Conservation (phyloP, 2,113 vertebrate genomes). For the Pseudopipra pipra region DNA sequence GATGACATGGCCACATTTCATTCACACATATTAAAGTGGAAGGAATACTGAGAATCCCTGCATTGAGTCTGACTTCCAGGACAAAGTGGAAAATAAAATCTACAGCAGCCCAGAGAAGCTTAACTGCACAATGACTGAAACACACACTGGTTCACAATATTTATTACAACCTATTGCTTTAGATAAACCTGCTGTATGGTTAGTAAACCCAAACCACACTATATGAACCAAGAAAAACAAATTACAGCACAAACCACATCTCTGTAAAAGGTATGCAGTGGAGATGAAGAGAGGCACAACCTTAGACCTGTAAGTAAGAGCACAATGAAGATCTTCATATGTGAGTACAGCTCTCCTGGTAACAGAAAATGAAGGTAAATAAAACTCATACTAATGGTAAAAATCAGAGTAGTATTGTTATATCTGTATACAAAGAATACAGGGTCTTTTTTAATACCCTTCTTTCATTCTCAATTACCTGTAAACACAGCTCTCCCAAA, state of each 20-base stretch:
- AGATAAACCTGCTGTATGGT: slow-evolving; percentile 23
- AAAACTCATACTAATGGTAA: not conserved
- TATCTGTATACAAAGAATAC: slow-evolving; percentile 1
- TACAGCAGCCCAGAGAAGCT: not conserved
- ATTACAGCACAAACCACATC: not conserved
- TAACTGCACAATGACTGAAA: slow-evolving; percentile 21
- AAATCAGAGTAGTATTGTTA: not conserved
- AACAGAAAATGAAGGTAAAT: not conserved
- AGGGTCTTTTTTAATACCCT: slow-evolving; percentile 17
- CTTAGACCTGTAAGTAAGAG: not conserved
- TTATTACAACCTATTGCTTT: slow-evolving; percentile 68
- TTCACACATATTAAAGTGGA: not conserved
- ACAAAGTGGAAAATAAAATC: not conserved
- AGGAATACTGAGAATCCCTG: not conserved
- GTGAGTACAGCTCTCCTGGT: not conserved
- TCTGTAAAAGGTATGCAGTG: not conserved
- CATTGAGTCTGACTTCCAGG: not conserved
- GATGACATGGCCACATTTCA: not conserved
- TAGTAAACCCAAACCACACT: not conserved
- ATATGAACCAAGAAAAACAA: not conserved
- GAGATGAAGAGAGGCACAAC: slow-evolving; percentile 17
- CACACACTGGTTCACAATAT: slow-evolving; percentile 17
- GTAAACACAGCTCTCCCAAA: slow-evolving; percentile 49
- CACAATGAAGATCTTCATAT: not conserved
- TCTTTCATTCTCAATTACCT: not conserved